Evolutionary conservation across 1,140 invertebrate species (phyloP), one percentile per base, ranked within the genome.

Genomic region (Trissolcus basalis): DNA sequence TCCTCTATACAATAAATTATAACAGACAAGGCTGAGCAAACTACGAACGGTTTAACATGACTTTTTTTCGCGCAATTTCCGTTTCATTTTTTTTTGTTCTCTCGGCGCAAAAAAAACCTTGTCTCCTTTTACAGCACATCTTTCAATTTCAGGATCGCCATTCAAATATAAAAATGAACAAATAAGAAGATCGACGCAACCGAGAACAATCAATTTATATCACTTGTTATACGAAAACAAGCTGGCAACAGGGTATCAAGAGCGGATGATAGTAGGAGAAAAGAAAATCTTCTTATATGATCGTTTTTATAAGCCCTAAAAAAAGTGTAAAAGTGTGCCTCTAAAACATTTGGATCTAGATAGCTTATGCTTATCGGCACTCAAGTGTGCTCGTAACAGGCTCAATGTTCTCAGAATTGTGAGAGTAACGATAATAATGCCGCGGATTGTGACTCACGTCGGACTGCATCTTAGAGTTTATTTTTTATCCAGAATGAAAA

Each of bases 311-410:
- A 61, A 51, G 12, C 19, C 19, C 2, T 33, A 48, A 39, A n/a
- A 60, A 54, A 59, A 39, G 35, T 56, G 44, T 65, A 70, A 41
- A 61, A 55, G 74, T 65, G 67, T 70, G 59, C 64, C 72, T 75
- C 19, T 8, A 39, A 11, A 58, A n/a, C 14, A 39, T 51, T 15
- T 33, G 16, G 47, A 51, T 63, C n/a, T 45, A 63, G 61, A 58
- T 71, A 61, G 36, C 36, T 41, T 50, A 49, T 71, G 51, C 11
- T 58, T 58, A 77, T 67, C 51, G 67, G 58, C 74, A 71, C 61
- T 71, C 67, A 77, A 71, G 74, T 77, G 74, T 77, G 74, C 74
- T 77, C 74, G 74, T 77, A 39, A 56, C 55, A 43, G 63, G 68
- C 63, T 77, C 74, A 77, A 77, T 72, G 68, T 72, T 68, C 48